phyloP scores from a whole-genome alignment of 2,888 invertebrate genomes.

The Venusia cambrica region DNA sequence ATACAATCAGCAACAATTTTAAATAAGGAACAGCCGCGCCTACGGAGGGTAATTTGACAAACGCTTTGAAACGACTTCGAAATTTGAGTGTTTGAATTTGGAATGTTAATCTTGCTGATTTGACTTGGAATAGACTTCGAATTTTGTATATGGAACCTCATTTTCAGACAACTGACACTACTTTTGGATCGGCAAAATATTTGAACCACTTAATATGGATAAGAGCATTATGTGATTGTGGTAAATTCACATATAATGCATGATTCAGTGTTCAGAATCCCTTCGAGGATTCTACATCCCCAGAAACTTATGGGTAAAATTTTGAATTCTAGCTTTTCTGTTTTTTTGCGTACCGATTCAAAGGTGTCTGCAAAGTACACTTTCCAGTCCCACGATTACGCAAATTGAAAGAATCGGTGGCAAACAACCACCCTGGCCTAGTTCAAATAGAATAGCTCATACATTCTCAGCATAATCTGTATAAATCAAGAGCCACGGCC shows the following conservation, averaged over 20 bases:
- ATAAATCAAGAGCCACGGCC: too few relatives aligned
- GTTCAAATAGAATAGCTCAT: constrained; percentile 2
- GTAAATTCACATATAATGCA: too few relatives aligned
- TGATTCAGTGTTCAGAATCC: too few relatives aligned
- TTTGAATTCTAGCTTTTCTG: constrained; percentile 17
- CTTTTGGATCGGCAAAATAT: too few relatives aligned
- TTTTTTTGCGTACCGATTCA: constrained; percentile 33
- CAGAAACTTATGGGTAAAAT: too few relatives aligned
- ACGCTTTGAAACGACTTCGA: constrained; percentile 32
- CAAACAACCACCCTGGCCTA: constrained; percentile 48
- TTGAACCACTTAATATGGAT: too few relatives aligned
- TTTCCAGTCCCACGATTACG: constrained; percentile 43
- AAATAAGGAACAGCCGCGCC: constrained; percentile 56
- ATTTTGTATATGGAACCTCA: too few relatives aligned
- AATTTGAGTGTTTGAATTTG: constrained; percentile 29
- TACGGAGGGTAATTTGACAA: constrained; percentile 33
- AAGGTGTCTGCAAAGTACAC: constrained; percentile 35
- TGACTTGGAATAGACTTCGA: too few relatives aligned
- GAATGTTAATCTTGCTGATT: constrained; percentile 31
- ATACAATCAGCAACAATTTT: constrained; percentile 75
- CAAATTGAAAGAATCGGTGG: constrained; percentile 65
- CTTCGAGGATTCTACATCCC: too few relatives aligned
- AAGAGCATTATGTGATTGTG: too few relatives aligned
- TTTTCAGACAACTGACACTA: too few relatives aligned
- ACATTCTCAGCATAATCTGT: neutral